Base-by-base conservation (phyloP, 2,888 invertebrate species). In the Parascotia fuliginaria region DNA sequence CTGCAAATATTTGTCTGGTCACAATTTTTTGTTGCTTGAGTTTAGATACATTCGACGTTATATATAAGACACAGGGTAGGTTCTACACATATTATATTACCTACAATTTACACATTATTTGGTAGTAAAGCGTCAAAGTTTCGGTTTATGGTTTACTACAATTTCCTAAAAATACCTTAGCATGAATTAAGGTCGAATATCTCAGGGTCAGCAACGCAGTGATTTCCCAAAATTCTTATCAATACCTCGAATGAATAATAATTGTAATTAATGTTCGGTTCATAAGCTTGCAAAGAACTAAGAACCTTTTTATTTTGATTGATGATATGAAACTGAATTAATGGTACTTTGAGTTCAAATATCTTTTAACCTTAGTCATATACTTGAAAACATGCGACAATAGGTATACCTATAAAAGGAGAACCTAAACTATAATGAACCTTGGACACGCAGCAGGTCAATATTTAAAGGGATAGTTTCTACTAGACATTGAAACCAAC, bases 391-490 rank as follows among this genome's bases (percentile, higher is more conserved):
- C 42, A 15, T 42, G 39, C 34, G 7, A 28, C 41, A 12, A 28
- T 33, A 6, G 15, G 12, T 16, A 39, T 59, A 28, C 32, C 13
- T 31, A 51, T 34, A 22, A 24, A 41, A 48, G 31, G 42, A 40
- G 46, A 34, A 49, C 45, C 37, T 19, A 13, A 14, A 24, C n/a
- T 22, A 22, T 54, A 43, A 58, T 55, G 34, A 36, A 41, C 43
- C 45, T 43, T 44, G 33, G 33, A 44, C 50, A 64, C 51, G 54
- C 65, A 50, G n/a, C n/a, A n/a, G n/a, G n/a, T n/a, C 41, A 60
- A 61, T 61, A 47, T 55, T 49, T 39, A 16, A 40, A 45, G 34
- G 36, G 6, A 37, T 34, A 51, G 29, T 7, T 19, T 7, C 12
- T 16, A 45, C 15, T 40, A 64, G 41, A 43, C 33, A 28, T 56